Conservation (phyloP, 2,113 vertebrate species). For the Urocitellus parryii region DNA sequence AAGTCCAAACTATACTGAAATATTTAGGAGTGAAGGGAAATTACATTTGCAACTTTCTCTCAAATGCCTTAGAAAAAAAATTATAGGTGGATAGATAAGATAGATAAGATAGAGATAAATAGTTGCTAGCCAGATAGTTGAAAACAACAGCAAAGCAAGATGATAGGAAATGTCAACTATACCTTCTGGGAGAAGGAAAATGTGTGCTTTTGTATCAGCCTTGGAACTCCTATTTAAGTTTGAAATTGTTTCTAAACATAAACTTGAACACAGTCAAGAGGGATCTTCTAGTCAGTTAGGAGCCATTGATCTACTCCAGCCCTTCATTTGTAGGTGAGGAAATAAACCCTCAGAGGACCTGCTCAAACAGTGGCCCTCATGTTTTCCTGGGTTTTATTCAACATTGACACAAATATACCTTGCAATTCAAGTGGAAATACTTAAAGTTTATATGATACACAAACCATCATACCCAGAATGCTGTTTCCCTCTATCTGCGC, state of each 20-base stretch:
- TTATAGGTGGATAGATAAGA: not conserved
- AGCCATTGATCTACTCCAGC: not conserved
- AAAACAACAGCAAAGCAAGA: not conserved
- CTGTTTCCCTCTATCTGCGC: not conserved
- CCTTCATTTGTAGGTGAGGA: not conserved
- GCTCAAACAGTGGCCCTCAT: not conserved
- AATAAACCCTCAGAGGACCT: not conserved
- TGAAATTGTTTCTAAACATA: conserved; percentile 35
- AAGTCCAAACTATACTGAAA: not conserved
- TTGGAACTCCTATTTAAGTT: conserved; percentile 16
- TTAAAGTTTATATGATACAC: not conserved
- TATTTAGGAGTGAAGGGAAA: not conserved
- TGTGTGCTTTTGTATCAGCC: not conserved
- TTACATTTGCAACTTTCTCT: not conserved
- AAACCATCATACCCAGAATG: not conserved
- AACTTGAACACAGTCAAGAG: conserved; percentile 10
- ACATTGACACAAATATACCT: not conserved
- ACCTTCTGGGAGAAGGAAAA: not conserved
- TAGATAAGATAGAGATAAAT: not conserved
- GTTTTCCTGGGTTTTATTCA: not conserved
- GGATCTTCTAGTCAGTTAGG: not conserved
- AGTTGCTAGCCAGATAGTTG: not conserved
- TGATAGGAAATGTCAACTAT: not conserved
- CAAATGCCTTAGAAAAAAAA: not conserved
- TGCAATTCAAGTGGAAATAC: conserved; percentile 38